phyloP scores from a whole-genome alignment of 2,888 invertebrate species.

The Thelaira solivaga region DNA sequence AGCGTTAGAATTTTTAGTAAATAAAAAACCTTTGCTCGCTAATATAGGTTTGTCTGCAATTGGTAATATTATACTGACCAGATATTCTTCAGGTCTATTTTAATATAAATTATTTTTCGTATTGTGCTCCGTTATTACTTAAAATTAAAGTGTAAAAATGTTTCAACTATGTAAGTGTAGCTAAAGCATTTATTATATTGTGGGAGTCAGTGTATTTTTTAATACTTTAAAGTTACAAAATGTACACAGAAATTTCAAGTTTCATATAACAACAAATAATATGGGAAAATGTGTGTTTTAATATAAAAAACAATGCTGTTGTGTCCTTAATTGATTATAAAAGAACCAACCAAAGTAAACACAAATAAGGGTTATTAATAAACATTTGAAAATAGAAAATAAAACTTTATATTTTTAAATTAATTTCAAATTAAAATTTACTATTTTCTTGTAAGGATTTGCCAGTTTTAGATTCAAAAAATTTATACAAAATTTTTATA shows the following conservation, averaged over 20 bases:
- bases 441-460: too few species aligned
- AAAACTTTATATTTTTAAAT: background rate
- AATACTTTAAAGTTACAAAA: background rate
- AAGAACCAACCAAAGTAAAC: background rate
- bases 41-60: too few species aligned
- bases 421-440: too few species aligned
- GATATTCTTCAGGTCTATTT: too few species aligned
- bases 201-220: background rate
- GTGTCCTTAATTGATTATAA: background rate
- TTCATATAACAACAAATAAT: slow-evolving; percentile 1
- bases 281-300: background rate
- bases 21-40: too few species aligned
- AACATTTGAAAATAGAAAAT: background rate
- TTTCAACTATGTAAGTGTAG: background rate
- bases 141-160: background rate
- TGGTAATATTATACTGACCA: too few species aligned
- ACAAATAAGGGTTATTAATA: background rate
- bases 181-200: background rate
- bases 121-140: background rate
- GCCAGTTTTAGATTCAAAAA: too few species aligned
- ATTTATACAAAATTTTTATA: too few species aligned
- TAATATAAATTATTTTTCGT: too few species aligned
- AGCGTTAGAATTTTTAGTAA: too few species aligned
- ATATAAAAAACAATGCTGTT: background rate
- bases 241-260: too few species aligned